Percentiles rank a stretch among this genome's conserved stretches.
Evolutionary conservation across 2,113 vertebrate species (phyloP).

Genomic region (Columbina picui): DNA sequence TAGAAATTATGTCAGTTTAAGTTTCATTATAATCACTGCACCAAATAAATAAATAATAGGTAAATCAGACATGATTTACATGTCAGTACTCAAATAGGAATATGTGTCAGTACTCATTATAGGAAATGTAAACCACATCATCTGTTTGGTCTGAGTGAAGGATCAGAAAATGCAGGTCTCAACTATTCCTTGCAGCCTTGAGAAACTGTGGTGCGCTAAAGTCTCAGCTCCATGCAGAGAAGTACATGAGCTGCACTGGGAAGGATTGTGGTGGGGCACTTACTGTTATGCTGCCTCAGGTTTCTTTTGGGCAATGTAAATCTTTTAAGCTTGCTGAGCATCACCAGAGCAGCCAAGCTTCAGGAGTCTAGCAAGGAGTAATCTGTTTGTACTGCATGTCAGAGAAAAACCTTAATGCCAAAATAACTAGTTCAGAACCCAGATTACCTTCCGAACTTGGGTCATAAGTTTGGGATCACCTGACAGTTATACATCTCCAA

Average conservation of each 20-base stretch:
- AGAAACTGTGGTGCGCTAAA: not conserved
- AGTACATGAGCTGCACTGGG: not conserved
- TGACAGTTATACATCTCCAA: not conserved
- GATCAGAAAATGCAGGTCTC: not conserved
- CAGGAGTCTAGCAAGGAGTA: not conserved
- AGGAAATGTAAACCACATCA: not conserved
- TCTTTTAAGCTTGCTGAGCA: not conserved
- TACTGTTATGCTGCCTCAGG: not conserved
- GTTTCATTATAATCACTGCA: not conserved
- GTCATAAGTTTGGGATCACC: not conserved
- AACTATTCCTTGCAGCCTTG: not conserved
- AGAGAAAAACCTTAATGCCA: not conserved
- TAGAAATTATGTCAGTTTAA: not conserved
- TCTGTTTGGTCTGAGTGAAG: not conserved
- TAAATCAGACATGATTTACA: not conserved
- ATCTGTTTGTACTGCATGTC: not conserved
- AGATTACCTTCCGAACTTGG: not conserved
- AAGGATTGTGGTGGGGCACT: not conserved
- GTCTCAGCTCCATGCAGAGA: not conserved
- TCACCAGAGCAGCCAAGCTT: not conserved
- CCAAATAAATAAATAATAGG: not conserved
- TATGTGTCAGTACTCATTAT: not conserved
- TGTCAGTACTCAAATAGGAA: not conserved
- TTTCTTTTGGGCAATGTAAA: not conserved
- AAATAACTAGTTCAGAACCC: not conserved